Evolutionary conservation across 2,113 vertebrate species (phyloP).

Genomic region (Sylvilagus bachmani): DNA sequence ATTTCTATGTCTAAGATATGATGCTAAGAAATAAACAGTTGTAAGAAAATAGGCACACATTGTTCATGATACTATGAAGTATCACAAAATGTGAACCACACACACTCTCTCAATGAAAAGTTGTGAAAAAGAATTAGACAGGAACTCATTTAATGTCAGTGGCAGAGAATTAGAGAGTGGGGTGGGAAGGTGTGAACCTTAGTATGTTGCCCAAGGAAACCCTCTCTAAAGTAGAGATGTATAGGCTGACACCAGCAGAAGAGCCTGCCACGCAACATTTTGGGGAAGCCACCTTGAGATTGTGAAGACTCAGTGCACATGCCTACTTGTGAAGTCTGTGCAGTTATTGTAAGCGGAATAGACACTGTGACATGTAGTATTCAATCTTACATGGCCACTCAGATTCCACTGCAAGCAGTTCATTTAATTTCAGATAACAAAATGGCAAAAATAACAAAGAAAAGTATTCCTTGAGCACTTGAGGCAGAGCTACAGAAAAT

Average conservation of each 20-base stretch:
- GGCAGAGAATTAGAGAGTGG: not conserved
- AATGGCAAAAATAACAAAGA: not conserved
- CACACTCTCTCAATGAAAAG: not conserved
- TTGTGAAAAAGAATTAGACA: not conserved
- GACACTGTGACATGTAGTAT: accelerated
- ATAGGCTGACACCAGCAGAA: not conserved
- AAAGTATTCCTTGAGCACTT: not conserved
- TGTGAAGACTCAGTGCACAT: accelerated
- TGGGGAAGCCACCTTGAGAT: accelerated
- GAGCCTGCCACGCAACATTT: accelerated
- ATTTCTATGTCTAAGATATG: not conserved
- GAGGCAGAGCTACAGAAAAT: not conserved
- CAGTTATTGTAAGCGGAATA: not conserved
- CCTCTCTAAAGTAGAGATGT: not conserved
- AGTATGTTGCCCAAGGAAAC: not conserved
- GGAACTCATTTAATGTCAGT: not conserved
- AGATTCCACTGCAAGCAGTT: not conserved
- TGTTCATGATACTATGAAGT: not conserved
- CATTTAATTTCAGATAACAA: not conserved
- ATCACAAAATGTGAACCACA: not conserved
- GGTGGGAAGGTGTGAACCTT: accelerated
- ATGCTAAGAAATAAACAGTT: not conserved
- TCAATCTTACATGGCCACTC: not conserved
- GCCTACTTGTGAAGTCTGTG: not conserved
- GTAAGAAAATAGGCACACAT: not conserved